These are phyloP conservation scores for Hyles vespertilio DNA, from an alignment of 1,140 invertebrate genomes.

Conservation along the genomic window DNA sequence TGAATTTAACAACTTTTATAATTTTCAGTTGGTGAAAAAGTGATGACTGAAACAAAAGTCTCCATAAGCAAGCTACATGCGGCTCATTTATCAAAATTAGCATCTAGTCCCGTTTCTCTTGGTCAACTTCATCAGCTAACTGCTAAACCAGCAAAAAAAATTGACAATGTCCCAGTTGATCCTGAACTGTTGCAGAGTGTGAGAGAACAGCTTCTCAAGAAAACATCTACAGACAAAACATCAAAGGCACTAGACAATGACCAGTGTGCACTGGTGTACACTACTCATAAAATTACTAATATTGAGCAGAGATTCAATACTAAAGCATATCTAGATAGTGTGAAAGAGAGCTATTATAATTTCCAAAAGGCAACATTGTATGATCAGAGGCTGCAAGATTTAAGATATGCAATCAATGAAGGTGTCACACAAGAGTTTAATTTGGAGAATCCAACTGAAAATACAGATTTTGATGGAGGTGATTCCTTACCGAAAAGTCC, in stretches of 20 bases:
- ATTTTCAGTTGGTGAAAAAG: conserved; percentile 77
- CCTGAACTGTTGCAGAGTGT: conserved; percentile 66
- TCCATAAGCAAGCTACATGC: conserved; percentile 79
- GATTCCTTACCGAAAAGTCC: conserved; percentile 42
- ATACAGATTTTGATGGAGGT: background rate
- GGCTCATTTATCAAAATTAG: conserved; percentile 79
- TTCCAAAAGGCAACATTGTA: conserved; percentile 69
- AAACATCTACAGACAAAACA: conserved; percentile 20
- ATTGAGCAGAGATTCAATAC: conserved; percentile 58
- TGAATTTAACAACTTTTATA: conserved; percentile 14
- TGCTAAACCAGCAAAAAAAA: conserved; percentile 51
- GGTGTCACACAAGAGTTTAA: conserved; percentile 64
- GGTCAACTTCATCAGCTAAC: conserved; percentile 77
- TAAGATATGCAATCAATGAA: conserved; percentile 71
- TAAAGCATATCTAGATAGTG: conserved; percentile 56
- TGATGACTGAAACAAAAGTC: conserved; percentile 79
- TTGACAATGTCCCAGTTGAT: conserved; percentile 50
- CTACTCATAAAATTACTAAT: conserved; percentile 51
- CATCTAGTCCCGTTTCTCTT: conserved; percentile 76
- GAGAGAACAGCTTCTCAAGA: conserved; percentile 63
- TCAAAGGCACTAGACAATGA: conserved; percentile 58
- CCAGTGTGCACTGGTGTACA: conserved; percentile 66
- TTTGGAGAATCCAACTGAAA: conserved; percentile 19
- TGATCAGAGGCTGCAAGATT: conserved; percentile 67
- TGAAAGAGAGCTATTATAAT: conserved; percentile 72